phyloP scores from a whole-genome alignment of 92 coral and sea anemone genomes.

The Phenganax marumi region DNA sequence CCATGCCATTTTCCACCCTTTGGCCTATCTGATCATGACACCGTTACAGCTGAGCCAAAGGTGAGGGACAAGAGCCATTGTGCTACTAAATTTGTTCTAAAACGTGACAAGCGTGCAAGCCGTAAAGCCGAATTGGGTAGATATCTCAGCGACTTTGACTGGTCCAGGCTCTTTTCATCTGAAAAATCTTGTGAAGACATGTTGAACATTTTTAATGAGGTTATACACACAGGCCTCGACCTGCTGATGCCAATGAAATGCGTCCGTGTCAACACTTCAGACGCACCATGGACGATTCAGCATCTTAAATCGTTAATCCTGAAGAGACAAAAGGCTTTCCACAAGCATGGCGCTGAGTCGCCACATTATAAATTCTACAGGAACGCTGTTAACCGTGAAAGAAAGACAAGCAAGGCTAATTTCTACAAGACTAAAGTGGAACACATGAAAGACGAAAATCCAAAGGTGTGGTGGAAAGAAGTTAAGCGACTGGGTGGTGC shows the following conservation, averaged over 20 bases:
- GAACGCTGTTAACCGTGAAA: constrained; percentile 48
- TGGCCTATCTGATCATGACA: too few relatives aligned
- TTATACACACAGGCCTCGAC: constrained; percentile 27
- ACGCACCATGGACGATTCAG: constrained; percentile 53
- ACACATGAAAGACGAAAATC: constrained; percentile 41
- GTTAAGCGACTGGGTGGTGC: background rate
- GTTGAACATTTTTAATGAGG: constrained; percentile 35
- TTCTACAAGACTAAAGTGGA: constrained; percentile 44
- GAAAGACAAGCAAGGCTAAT: constrained; percentile 49
- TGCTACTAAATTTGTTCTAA: background rate
- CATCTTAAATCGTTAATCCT: constrained; percentile 39
- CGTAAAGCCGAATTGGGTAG: constrained; percentile 46
- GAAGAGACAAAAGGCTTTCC: constrained; percentile 49
- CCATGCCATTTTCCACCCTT: too few relatives aligned
- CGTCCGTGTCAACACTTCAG: background rate
- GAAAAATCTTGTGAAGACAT: constrained; percentile 40
- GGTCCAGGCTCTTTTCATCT: constrained; percentile 49
- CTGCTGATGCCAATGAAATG: constrained; percentile 25
- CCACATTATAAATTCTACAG: constrained; percentile 38
- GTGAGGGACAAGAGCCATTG: background rate
- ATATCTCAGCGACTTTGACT: constrained; percentile 23
- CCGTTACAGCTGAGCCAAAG: too few relatives aligned
- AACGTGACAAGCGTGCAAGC: constrained; percentile 40
- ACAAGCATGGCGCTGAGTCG: constrained; percentile 32
- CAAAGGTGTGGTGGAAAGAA: constrained; percentile 15